These are phyloP conservation scores for Araneus ventricosus DNA, from an alignment of 1,140 invertebrate genomes.

Conservation along the genomic window DNA sequence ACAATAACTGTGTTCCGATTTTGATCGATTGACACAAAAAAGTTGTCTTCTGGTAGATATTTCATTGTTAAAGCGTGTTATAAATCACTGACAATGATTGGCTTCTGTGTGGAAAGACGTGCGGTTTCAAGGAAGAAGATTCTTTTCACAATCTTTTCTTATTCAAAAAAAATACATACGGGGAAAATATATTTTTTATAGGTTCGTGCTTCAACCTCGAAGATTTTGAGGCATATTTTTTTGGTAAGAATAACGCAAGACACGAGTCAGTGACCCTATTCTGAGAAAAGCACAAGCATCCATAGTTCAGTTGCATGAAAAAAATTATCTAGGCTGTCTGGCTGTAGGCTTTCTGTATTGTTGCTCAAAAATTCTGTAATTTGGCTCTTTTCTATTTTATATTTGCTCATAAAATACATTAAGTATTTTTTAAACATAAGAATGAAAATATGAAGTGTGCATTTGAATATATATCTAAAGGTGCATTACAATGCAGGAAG, in stretches of 20 bases:
- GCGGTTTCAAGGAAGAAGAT: slow-evolving; percentile 24
- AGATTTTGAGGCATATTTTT: not conserved
- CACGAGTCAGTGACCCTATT: not conserved
- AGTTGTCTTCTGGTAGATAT: slow-evolving; percentile 59
- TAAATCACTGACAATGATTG: slow-evolving; percentile 70
- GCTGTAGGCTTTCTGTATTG: too few species aligned
- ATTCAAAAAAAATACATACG: not conserved
- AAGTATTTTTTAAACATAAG: too few species aligned
- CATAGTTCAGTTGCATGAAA: too few species aligned
- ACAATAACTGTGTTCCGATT: slow-evolving; percentile 63
- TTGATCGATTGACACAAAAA: slow-evolving; percentile 57
- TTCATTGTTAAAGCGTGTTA: slow-evolving; percentile 67
- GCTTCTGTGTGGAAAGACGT: slow-evolving; percentile 19
- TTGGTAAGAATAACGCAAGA: not conserved
- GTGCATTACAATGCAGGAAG: too few species aligned
- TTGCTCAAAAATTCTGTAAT: too few species aligned
- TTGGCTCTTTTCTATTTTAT: too few species aligned
- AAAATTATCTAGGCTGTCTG: too few species aligned
- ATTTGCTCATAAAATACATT: too few species aligned
- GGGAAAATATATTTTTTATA: not conserved
- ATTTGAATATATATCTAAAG: too few species aligned
- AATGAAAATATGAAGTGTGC: too few species aligned
- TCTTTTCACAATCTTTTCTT: not conserved
- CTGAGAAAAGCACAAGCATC: too few species aligned
- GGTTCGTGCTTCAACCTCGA: not conserved